Conservation (phyloP, 1,140 invertebrate species). For the Heliothis subflexa region DNA sequence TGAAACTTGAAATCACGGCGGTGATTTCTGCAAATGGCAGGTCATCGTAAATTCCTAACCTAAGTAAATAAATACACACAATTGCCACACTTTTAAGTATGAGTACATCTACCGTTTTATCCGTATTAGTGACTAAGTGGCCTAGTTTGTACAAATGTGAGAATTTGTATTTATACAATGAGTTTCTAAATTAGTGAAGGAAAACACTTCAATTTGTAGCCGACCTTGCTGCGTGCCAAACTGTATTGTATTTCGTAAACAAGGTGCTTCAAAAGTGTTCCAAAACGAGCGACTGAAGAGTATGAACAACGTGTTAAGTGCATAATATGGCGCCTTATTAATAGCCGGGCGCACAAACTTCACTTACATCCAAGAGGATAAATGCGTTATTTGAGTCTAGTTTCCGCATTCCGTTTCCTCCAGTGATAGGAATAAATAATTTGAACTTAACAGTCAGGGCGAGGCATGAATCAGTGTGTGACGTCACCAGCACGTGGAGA, state of each 20-base stretch:
- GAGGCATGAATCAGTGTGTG: constrained; percentile 30
- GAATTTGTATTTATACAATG: neutral
- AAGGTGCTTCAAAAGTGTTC: constrained; percentile 2
- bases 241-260: constrained; percentile 22
- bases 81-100: neutral
- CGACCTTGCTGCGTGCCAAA: constrained; percentile 12
- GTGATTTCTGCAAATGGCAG: neutral
- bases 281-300: too few relatives aligned
- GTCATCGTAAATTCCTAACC: neutral
- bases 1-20: neutral
- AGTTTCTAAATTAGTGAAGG: neutral
- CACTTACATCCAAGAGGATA: neutral
- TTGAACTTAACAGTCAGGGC: neutral
- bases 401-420: constrained; percentile 25
- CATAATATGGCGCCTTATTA: neutral
- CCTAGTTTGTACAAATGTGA: neutral
- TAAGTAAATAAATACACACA: constrained; percentile 3
- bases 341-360: neutral
- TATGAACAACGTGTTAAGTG: neutral
- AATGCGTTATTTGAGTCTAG: constrained; percentile 20
- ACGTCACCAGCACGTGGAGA: constrained; percentile 43
- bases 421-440: constrained; percentile 34
- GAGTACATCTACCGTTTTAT: neutral
- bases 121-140: constrained; percentile 7
- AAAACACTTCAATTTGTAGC: constrained; percentile 17